These are phyloP conservation scores for Glaucopsyche alexis DNA, from an alignment of 2,888 invertebrate genomes.

Conservation along the genomic window DNA sequence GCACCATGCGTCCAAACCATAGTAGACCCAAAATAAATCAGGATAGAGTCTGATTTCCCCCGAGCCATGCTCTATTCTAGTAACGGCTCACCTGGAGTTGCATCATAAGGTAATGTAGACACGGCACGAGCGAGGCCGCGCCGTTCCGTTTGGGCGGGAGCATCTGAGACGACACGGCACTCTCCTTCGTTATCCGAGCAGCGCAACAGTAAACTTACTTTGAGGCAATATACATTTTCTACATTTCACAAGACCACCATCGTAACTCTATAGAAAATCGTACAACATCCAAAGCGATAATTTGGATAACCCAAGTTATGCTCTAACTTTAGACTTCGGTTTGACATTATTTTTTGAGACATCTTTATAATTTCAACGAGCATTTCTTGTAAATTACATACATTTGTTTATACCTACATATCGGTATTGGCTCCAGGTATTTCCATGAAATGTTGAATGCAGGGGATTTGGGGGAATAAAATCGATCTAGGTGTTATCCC, in stretches of 20 bases:
- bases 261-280: background rate
- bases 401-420: no score
- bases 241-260: constrained; percentile 18
- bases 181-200: constrained; percentile 64
- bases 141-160: constrained; percentile 70
- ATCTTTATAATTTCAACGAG: background rate
- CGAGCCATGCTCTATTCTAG: constrained; percentile 57
- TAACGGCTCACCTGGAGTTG: constrained; percentile 76
- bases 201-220: constrained; percentile 44
- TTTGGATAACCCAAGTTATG: no score
- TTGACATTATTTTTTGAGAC: background rate
- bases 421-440: no score
- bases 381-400: no score
- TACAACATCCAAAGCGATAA: background rate
- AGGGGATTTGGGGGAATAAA: no score
- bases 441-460: no score
- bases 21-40: constrained; percentile 26
- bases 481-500: no score
- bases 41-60: constrained; percentile 38
- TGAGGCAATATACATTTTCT: background rate
- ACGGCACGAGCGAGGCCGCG: constrained; percentile 66
- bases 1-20: constrained; percentile 29
- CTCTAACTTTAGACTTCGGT: background rate
- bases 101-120: constrained; percentile 71
- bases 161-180: constrained; percentile 73